Evolutionary conservation across 2,113 vertebrate genomes (phyloP), one percentile per base, ranked within the genome.

Genomic region (Crocuta crocuta): DNA sequence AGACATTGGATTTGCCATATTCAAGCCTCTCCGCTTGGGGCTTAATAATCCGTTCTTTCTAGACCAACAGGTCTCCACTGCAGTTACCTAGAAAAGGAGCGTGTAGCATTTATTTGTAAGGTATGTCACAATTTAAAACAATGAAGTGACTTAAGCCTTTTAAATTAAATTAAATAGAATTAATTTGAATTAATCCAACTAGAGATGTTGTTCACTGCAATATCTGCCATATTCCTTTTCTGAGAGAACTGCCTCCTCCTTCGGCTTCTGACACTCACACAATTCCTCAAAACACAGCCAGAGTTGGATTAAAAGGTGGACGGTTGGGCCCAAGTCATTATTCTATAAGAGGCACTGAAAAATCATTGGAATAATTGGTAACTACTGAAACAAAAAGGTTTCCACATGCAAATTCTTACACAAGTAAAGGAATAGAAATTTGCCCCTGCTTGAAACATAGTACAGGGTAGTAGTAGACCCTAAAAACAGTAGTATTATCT

Each of bases 311-410:
- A 87, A 89, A 85, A 7, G 12, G 45, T 91, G 26, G 39, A 24
- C n/a, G 91, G 53, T 19, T 84, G 45, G n/a, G 39, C 66, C 68
- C 21, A 73, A 76, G 73, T 79, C 24, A 82, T 7, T 89, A 33
- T 28, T 74, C 48, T 90, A 21, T 53, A 43, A 86, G 12, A 79
- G 43, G 7, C 7, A 74, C 26, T 71, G 33, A 89, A 89, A 70
- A 35, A 71, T 65, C 91, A 73, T 53, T 68, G 70, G 31, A 73
- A 82, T 98, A 78, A 89, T 89, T 82, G 94, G 53, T 89, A 81
- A 71, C 4, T 45, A 61, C 39, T 83, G 31, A 95, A 73, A 63
- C n/a, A 79, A 53, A 21, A 82, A 96, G 74, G 7, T 61, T 90
- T 74, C 35, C 31, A 68, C 33, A 63, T 31, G 89, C 31, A 74